Evolutionary conservation across 2,797 vertebrate genomes (phyloP), one percentile per base, ranked within the genome.

Genomic region (Tinamus major): DNA sequence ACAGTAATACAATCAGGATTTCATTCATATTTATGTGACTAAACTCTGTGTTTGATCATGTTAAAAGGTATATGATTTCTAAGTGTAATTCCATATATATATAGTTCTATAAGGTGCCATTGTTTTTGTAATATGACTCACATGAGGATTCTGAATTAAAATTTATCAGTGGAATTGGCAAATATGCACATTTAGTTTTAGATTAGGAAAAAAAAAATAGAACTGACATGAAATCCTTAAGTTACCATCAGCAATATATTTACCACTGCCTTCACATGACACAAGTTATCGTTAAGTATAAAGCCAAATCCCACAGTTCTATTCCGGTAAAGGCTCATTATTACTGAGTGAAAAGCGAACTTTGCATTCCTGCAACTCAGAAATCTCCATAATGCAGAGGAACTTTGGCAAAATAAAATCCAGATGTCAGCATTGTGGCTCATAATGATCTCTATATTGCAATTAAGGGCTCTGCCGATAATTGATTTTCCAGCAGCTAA

Each of bases 21-120:
- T 96, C 95, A 96, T 97, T 97, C 96, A 92, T 97, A 97, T 97
- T 97, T 97, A 97, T 97, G 93, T 93, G 86, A 84, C 92, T 96
- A 96, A 93, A 92, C 95, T 97, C 83, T 92, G 93, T 94, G 64
- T 97, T 96, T 97, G 96, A 97, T 94, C 90, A 89, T 94, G 96
- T 96, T 96, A 94, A 96, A 96, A 97, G 97, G 96, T 95, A 95
- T 21, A 88, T 79, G 75, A 93, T 92, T 92, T 92, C 90, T 69
- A 85, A 95, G 91, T 88, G 96, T 95, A 97, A 97, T 97, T 96
- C 96, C 95, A 94, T 96, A 89, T 95, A 97, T 97, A 94, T 96
- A 91, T 76, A 96, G 97, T 97, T 96, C 86, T 90, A 58, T 86
- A 94, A 97, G 95, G 97, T 91, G 86, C 92, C 88, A 93, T 96